Conservation (phyloP, 2,797 vertebrate genomes). For the Hippoglossus hippoglossus region DNA sequence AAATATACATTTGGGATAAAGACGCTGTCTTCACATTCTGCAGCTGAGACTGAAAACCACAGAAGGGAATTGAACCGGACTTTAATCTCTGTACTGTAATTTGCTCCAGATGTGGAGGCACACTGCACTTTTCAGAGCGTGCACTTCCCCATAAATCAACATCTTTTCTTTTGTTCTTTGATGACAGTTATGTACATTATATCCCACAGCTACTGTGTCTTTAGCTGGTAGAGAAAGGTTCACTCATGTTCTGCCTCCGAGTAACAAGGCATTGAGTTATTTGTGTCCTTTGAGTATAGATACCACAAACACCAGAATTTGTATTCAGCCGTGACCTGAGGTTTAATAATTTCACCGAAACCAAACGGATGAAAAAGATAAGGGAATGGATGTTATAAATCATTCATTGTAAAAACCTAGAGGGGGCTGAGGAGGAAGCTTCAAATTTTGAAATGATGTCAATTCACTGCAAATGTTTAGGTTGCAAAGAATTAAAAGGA, state of each 20-base stretch:
- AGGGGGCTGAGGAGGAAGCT: neutral
- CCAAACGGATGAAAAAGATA: neutral
- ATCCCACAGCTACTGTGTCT: neutral
- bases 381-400: neutral
- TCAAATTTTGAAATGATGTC: slow-evolving; percentile 1
- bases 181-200: neutral
- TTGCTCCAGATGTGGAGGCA: slow-evolving; percentile 40
- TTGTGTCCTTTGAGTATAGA: neutral
- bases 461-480: neutral
- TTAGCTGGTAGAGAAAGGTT: neutral
- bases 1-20: neutral
- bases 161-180: neutral
- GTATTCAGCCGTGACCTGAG: neutral
- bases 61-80: too few relatives aligned
- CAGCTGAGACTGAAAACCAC: too few relatives aligned
- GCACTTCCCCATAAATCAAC: neutral
- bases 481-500: neutral
- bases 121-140: slow-evolving; percentile 7
- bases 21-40: neutral
- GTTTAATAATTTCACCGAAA: slow-evolving; percentile 11
- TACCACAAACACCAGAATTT: neutral
- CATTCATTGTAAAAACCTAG: slow-evolving; percentile 14
- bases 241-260: neutral
- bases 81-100: slow-evolving; percentile 7
- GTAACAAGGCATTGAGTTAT: neutral